A percentile compares a stretch with the other conserved stretches of the same genome.
Conservation (phyloP, 2,888 invertebrate species). For the Dendrolimus pini region DNA sequence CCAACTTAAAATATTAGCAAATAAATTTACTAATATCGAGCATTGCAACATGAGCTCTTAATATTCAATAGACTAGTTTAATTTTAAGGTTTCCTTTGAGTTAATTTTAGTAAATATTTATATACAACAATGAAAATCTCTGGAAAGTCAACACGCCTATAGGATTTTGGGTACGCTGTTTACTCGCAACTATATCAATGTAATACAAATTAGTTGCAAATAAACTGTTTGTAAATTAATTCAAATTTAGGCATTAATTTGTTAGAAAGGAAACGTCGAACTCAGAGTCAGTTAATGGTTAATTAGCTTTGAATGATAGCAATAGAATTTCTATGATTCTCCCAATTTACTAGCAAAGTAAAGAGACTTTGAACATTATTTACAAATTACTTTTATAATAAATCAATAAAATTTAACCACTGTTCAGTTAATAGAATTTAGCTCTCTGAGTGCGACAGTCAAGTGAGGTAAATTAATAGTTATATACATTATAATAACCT, state of each 20-base stretch:
- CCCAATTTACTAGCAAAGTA: too few species aligned
- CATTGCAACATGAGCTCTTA: constrained; percentile 2
- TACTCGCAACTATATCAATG: constrained; percentile 1
- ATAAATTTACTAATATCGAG: background rate
- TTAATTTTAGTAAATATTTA: background rate
- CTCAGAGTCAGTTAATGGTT: background rate
- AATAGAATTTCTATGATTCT: too few species aligned
- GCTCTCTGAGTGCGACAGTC: too few species aligned
- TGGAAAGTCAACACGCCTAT: background rate
- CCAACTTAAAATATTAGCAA: constrained; percentile 10
- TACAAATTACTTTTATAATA: too few species aligned
- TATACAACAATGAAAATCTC: constrained; percentile 5
- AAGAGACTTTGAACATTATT: too few species aligned
- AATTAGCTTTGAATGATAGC: too few species aligned
- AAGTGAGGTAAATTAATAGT: too few species aligned
- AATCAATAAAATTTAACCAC: too few species aligned
- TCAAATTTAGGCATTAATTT: background rate
- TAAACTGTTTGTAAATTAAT: constrained; percentile 4
- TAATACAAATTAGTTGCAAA: constrained; percentile 3
- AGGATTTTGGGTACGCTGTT: background rate
- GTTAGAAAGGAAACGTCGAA: background rate
- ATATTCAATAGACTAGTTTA: constrained; percentile 20
- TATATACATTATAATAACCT: too few species aligned
- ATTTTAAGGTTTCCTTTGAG: constrained; percentile 3
- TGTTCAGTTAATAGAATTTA: too few species aligned